Evolutionary conservation across 2,797 vertebrate genomes (phyloP), one percentile per base, ranked within the genome.

Genomic region (Macroramphosus scolopax): DNA sequence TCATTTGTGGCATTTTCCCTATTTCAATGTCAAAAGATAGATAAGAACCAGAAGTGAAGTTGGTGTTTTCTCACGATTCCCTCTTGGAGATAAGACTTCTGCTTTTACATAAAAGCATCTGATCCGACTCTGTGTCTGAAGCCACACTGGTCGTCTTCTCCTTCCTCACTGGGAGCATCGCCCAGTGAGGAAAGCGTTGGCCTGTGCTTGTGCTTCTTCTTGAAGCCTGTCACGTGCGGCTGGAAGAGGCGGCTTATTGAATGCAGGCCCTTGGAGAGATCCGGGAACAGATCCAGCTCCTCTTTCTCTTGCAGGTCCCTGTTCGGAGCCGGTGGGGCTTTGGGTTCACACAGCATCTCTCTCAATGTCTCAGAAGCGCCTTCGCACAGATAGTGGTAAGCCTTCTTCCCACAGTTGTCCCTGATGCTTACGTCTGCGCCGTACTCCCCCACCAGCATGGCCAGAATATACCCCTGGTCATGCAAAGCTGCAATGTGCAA

Each of bases 401-500:
- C 88, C 46, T 84, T 93, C 61, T 91, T 94, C 17, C 96, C 96
- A 0, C 89, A 90, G 84, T 97, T 92, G 82, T 98, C 96, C 28
- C 96, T 83, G 51, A 95, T 31, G 8, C 78, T 79, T 0, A 72
- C 73, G 5, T 91, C 80, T 14, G 94, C 96, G 0, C 82, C 78
- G 18, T 89, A 91, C 44, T 88, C 86, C 3, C 32, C 74, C 15
- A 95, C 91, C 55, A 99, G 75, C 76, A 88, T 78, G 34, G 34
- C 58, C 1, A 93, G 86, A 22, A 92, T 42, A 17, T 83, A 86
- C 61, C 90, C 88, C 40, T 77, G 91, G 51, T 87, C 65, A 3
- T 98, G 96, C 48, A 97, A 75, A 0, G 92, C 93, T 0, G 96
- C 96, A 4, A 98, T 86, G 84, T 97, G 96, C 24, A 99, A 66